Conservation (phyloP, 2,113 vertebrate species). For the Zingel zingel region DNA sequence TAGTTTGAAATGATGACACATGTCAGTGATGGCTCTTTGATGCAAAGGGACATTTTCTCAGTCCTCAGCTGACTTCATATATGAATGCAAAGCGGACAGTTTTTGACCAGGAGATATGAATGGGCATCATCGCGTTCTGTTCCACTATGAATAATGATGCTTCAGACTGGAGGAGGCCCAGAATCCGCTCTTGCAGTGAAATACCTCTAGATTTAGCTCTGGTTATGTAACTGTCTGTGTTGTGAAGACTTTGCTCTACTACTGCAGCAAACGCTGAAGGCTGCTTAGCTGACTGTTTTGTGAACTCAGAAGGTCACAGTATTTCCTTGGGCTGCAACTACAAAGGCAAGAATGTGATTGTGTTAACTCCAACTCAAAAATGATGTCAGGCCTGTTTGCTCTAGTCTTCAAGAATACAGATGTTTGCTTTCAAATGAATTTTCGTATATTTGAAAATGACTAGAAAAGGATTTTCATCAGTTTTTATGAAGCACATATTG, state of each 20-base stretch:
- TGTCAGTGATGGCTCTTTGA: constrained; percentile 9
- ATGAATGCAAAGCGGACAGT: constrained; percentile 18
- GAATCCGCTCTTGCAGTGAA: constrained; percentile 49
- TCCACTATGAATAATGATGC: constrained; percentile 16
- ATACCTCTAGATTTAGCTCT: constrained; percentile 54
- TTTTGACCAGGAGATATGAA: constrained; percentile 19
- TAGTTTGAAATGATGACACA: not conserved
- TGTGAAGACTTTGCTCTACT: constrained; percentile 58
- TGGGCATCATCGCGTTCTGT: not conserved
- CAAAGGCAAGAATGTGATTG: not conserved
- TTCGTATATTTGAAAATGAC: not conserved
- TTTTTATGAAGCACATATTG: not conserved
- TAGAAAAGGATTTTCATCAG: not conserved
- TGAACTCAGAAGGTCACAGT: constrained; percentile 14
- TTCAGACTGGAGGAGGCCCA: constrained; percentile 35
- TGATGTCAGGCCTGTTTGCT: not conserved
- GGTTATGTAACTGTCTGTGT: constrained; percentile 76
- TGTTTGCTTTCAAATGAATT: constrained; percentile 2
- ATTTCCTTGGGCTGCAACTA: not conserved
- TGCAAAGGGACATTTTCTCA: constrained; percentile 7
- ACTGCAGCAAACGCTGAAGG: constrained; percentile 54
- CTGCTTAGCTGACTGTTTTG: constrained; percentile 47
- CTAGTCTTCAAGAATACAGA: not conserved
- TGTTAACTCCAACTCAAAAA: not conserved
- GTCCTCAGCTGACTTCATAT: constrained; percentile 33